Base-by-base conservation (phyloP, 1,140 invertebrate species). In the Parasteatoda tepidariorum region DNA sequence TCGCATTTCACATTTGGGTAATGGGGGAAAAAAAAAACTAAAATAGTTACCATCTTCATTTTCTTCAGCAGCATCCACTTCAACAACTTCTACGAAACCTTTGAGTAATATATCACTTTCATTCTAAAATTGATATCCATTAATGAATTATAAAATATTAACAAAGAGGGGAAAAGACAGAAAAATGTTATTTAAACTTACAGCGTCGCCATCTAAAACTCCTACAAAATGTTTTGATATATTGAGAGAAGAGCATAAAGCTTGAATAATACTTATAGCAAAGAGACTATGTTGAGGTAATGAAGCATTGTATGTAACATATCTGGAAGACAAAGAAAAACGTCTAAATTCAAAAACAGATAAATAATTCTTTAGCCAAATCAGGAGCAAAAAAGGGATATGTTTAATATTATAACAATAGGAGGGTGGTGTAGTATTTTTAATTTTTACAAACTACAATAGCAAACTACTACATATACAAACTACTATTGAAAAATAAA, bases 31-130 rank as follows among this genome's bases (percentile, higher is more conserved):
- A n/a, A n/a, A n/a, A n/a, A n/a, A n/a, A n/a, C n/a, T n/a, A n/a
- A n/a, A n/a, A n/a, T n/a, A 33, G 18, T 68, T 59, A 70, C 67
- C 34, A 59, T 82, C 67, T 41, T 55, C 61, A 30, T 57, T 59
- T 15, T 71, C 67, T 13, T 24, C 59, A 41, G 41, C 18, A 61
- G 91, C 91, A 71, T 95, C 94, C 73, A 91, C 90, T 86, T 97
- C 96, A 54, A 98, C 88, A 87, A 94, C 95, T 87, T 97, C 95
- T 30, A 97, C 95, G 90, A 97, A 97, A 0, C 94, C 94, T 87
- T 95, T 94, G 38, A 95, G 91, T 71, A 95, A 81, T 6, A 87
- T 85, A 33, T 86, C 71, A 68, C 85, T 87, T 9, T 86, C 83
- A 24, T 71, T 81, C 88, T 89, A 68, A 9, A 84, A 82, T 79